A percentile compares a stretch with the other conserved stretches of the same genome.
Evolutionary conservation across 2,888 invertebrate genomes (phyloP).

Genomic region (Colletes collaris): DNA sequence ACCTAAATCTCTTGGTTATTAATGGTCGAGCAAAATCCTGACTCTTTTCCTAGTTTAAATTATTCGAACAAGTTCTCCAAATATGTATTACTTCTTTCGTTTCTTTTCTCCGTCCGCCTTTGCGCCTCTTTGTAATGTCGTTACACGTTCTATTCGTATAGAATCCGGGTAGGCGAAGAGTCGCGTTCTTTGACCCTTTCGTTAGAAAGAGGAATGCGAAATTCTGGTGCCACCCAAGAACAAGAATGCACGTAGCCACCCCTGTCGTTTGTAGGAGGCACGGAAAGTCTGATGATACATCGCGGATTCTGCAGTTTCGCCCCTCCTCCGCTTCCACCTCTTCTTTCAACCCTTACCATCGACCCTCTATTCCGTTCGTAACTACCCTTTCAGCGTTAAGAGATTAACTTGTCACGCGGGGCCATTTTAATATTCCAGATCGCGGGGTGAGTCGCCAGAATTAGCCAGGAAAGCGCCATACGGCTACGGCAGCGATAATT

Average conservation of each 20-base stretch:
- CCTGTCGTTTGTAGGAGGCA: slow-evolving; percentile 63
- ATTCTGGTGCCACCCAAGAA: slow-evolving; percentile 27
- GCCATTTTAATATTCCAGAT: slow-evolving; percentile 75
- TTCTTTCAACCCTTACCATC: slow-evolving; percentile 63
- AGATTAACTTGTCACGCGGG: slow-evolving; percentile 77
- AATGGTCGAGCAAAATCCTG: too few relatives aligned
- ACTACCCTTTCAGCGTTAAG: slow-evolving; percentile 72
- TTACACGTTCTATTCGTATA: too few relatives aligned
- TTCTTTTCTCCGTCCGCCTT: too few relatives aligned
- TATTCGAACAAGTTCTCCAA: too few relatives aligned
- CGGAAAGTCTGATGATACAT: slow-evolving; percentile 70
- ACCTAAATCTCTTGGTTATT: too few relatives aligned
- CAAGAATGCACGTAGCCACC: slow-evolving; percentile 54
- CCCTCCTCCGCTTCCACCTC: slow-evolving; percentile 39
- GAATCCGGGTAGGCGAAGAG: background rate
- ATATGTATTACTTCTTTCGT: too few relatives aligned
- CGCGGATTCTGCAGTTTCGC: slow-evolving; percentile 56
- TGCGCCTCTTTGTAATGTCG: too few relatives aligned
- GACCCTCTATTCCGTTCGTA: slow-evolving; percentile 49
- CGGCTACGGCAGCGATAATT: slow-evolving; percentile 63
- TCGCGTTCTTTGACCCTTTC: background rate
- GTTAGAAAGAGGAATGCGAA: slow-evolving; percentile 16
- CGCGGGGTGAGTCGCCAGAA: slow-evolving; percentile 67
- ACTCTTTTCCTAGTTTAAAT: too few relatives aligned
- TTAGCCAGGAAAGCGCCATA: slow-evolving; percentile 64